Conservation (phyloP, 2,797 vertebrate genomes). For the Poeciliopsis gracilis region DNA sequence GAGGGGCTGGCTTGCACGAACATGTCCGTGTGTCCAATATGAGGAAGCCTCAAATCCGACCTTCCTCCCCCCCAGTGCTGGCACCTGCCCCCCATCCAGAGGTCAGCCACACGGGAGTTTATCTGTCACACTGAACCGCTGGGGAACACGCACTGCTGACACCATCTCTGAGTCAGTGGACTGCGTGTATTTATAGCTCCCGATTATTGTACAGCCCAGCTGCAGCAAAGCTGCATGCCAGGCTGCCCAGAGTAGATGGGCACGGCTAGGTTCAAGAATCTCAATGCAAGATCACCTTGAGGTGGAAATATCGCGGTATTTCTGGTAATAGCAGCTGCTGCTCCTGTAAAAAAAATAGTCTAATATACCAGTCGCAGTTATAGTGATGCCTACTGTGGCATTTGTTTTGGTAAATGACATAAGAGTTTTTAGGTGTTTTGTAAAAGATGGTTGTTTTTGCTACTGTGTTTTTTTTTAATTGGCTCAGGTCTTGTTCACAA, state of each 20-base stretch:
- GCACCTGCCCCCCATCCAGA: conserved; percentile 58
- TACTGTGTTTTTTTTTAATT: neutral
- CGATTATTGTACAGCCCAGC: conserved; percentile 62
- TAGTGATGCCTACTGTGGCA: neutral
- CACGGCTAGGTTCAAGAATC: too few species aligned
- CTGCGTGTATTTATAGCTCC: conserved; percentile 75
- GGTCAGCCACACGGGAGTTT: conserved; percentile 62
- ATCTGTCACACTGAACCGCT: conserved; percentile 57
- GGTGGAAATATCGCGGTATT: neutral
- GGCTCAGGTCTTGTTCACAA: too few species aligned
- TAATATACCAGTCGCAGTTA: neutral
- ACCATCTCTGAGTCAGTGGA: conserved; percentile 70
- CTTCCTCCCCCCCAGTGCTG: conserved; percentile 14
- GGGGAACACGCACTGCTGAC: conserved; percentile 70
- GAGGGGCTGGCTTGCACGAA: conserved; percentile 19
- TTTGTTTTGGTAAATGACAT: neutral
- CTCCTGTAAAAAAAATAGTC: neutral
- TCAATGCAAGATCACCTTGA: neutral
- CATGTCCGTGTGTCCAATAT: conserved; percentile 27
- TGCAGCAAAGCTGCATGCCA: conserved; percentile 13
- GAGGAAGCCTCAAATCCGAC: conserved; percentile 23
- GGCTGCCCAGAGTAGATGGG: neutral
- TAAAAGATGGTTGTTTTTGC: neutral
- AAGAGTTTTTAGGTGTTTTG: neutral
- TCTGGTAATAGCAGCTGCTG: neutral